phyloP scores from a whole-genome alignment of 2,888 invertebrate species.

The Seira musarum region DNA sequence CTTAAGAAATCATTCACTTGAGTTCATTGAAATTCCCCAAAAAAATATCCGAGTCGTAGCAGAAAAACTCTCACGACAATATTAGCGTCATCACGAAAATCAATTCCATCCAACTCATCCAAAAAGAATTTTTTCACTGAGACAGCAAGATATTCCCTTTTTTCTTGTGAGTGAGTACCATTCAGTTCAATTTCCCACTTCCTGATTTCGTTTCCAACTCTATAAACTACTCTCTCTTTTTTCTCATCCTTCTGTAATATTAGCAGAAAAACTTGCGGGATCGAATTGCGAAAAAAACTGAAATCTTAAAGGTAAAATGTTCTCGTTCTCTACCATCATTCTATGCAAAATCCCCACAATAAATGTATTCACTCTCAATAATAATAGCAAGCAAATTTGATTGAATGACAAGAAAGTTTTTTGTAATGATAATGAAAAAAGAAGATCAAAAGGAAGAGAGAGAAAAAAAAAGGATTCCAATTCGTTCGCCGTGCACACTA shows the following conservation, averaged over 20 bases:
- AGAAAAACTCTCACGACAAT: neutral
- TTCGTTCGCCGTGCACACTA: neutral
- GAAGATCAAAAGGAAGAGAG: neutral
- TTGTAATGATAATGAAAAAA: neutral
- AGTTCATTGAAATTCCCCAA: no score
- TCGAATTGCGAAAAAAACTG: no score
- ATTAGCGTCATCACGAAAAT: neutral
- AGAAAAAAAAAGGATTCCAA: no score
- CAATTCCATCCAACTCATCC: neutral
- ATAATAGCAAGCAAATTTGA: neutral
- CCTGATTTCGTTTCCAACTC: neutral
- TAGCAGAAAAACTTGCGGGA: no score
- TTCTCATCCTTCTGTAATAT: no score
- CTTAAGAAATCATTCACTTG: no score
- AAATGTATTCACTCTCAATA: neutral
- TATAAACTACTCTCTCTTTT: neutral
- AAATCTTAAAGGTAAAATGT: neutral
- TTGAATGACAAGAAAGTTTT: neutral
- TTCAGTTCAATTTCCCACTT: neutral
- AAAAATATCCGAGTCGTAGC: no score
- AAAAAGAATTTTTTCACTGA: neutral
- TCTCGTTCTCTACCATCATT: neutral
- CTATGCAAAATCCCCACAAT: neutral
- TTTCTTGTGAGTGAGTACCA: neutral
- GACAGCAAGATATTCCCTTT: neutral